Evolutionary conservation across 1,140 invertebrate genomes (phyloP), one percentile per base, ranked within the genome.

Genomic region (Calliphora vicina): DNA sequence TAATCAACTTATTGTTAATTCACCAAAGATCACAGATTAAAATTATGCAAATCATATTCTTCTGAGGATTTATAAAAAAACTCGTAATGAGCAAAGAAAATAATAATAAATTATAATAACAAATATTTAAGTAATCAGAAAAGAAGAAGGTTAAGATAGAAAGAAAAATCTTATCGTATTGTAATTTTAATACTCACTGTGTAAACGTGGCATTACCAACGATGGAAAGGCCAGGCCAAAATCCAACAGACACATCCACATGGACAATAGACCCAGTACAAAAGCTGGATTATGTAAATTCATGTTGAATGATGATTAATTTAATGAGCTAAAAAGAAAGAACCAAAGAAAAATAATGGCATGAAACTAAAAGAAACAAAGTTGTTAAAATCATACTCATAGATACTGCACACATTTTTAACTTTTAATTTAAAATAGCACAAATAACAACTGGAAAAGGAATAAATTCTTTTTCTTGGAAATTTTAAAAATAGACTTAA

Each of bases 121-220:
- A 23, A 23, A 10, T 10, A 67, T 67, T 8, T 67, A 25, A 23
- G 23, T 35, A 67, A 67, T 67, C 1, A 3, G 17, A 67, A 23
- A 1, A 8, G 61, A 67, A 67, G 17, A n/a, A 67, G 17, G 2
- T 67, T 67, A 17, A 17, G 17, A 57, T 57, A 15, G 17, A 57
- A 10, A 57, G n/a, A n/a, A n/a, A 57, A 4, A 67, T 20, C 4
- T 23, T 45, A 23, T 74, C 12, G n/a, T 35, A n/a, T 27, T 73
- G 15, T 78, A 25, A 42, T n/a, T 50, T 6, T 0, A 78, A 78
- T 78, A 78, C 74, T 78, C 43, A 78, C 74, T 78, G 74, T 78
- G 74, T 43, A 78, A 45, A 78, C 74, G 74, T 20, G 74, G 74
- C 74, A 78, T 78, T 43, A 78, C 74, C 13, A 78, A 15, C 35